A percentile compares a stretch with the other conserved stretches of the same genome.
Conservation (phyloP, 2,888 invertebrate species). For the Myopa tessellatipennis region DNA sequence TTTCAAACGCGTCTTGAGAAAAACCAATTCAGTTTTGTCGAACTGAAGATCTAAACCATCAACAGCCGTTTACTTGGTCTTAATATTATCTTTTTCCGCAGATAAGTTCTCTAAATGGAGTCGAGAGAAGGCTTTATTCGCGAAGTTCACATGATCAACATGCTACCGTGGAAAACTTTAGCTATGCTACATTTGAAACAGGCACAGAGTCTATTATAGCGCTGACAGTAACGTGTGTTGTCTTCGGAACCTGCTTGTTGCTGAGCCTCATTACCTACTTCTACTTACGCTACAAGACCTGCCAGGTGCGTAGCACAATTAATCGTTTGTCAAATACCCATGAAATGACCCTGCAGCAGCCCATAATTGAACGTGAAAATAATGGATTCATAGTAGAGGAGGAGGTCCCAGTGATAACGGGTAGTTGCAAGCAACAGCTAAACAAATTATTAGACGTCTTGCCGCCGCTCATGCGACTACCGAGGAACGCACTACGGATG, state of each 20-base stretch:
- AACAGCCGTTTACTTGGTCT: neutral
- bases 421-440: constrained; percentile 76
- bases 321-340: constrained; percentile 69
- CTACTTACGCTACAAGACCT: constrained; percentile 67
- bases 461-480: constrained; percentile 70
- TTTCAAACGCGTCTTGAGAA: neutral
- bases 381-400: constrained; percentile 82
- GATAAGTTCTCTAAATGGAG: constrained; percentile 71
- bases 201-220: constrained; percentile 66
- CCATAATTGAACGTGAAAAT: constrained; percentile 82
- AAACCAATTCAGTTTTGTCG: neutral
- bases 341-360: constrained; percentile 81
- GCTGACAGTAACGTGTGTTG: constrained; percentile 75
- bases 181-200: constrained; percentile 60
- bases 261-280: constrained; percentile 71
- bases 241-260: constrained; percentile 76
- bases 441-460: constrained; percentile 74
- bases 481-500: constrained; percentile 78
- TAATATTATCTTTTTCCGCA: constrained; percentile 35
- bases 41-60: neutral
- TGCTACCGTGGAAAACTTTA: constrained; percentile 57
- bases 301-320: constrained; percentile 53
- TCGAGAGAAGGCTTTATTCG: constrained; percentile 76
- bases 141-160: constrained; percentile 70
- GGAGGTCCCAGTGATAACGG: constrained; percentile 76